phyloP scores from a whole-genome alignment of 2,888 invertebrate species.

The Thysanoteuthis rhombus region DNA sequence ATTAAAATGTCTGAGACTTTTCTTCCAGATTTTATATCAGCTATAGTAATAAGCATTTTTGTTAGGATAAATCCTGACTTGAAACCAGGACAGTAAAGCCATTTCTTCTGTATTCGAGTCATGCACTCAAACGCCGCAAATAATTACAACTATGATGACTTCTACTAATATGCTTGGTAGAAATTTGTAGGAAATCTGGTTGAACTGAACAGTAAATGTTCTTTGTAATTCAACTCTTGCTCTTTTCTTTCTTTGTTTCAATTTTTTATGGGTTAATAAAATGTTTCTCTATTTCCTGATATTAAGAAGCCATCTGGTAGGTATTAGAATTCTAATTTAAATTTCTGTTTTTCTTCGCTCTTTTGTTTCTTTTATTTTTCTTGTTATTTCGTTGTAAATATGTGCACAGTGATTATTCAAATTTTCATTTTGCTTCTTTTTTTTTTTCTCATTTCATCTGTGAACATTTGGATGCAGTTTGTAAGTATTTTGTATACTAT shows the following conservation, averaged over 20 bases:
- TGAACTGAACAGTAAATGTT: not conserved
- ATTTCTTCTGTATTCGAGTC: too few species aligned
- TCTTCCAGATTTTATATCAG: too few species aligned
- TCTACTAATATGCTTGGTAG: not conserved
- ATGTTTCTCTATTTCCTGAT: slow-evolving; percentile 34
- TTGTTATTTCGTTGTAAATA: not conserved
- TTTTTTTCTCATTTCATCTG: not conserved
- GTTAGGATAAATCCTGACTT: not conserved
- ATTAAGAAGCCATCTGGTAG: slow-evolving; percentile 31
- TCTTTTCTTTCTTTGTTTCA: not conserved
- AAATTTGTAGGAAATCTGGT: not conserved
- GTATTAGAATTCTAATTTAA: slow-evolving; percentile 29
- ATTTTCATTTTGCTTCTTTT: not conserved
- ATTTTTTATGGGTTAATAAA: slow-evolving; percentile 35
- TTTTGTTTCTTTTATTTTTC: not conserved
- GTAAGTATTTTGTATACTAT: not conserved
- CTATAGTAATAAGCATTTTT: not conserved
- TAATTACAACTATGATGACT: not conserved
- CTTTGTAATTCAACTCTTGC: not conserved
- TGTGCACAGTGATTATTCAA: not conserved
- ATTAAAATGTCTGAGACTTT: too few species aligned
- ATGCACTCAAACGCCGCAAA: not conserved
- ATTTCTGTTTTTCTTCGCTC: not conserved
- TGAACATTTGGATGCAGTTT: slow-evolving; percentile 30
- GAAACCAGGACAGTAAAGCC: not conserved